These are phyloP conservation scores for Drosophila sturtevanti DNA, from an alignment of 1,140 invertebrate species.

Conservation along the genomic window DNA sequence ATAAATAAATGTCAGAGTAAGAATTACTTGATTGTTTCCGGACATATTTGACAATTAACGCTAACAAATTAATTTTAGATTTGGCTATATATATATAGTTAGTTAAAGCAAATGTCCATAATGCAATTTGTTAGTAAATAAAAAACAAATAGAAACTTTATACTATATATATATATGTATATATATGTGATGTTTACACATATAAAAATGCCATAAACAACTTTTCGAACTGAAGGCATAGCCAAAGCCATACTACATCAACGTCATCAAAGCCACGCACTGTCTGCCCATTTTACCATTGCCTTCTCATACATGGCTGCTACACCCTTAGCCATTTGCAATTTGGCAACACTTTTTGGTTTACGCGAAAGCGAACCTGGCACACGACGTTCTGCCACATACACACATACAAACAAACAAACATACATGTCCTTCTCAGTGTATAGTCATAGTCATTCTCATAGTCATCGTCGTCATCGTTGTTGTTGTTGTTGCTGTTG, in stretches of 20 bases:
- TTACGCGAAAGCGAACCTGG: slow-evolving; percentile 59
- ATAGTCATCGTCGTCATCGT: neutral
- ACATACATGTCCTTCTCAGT: neutral
- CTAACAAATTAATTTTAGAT: slow-evolving; percentile 22
- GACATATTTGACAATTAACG: slow-evolving; percentile 74
- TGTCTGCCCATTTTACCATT: slow-evolving; percentile 27
- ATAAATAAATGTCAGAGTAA: slow-evolving; percentile 58
- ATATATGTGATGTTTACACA: neutral
- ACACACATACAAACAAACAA: no score
- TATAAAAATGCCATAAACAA: slow-evolving; percentile 78
- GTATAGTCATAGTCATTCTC: neutral
- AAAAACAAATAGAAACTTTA: slow-evolving; percentile 74
- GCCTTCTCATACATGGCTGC: neutral
- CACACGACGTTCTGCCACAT: slow-evolving; percentile 15
- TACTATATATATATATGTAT: neutral
- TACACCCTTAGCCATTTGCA: slow-evolving; percentile 46
- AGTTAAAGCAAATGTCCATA: slow-evolving; percentile 2
- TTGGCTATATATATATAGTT: no score
- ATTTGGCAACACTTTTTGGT: slow-evolving; percentile 80
- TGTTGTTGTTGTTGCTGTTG: slow-evolving; percentile 9
- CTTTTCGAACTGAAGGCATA: slow-evolving; percentile 43
- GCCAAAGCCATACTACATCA: slow-evolving; percentile 46
- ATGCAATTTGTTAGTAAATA: slow-evolving; percentile 73
- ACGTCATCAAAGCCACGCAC: slow-evolving; percentile 66
- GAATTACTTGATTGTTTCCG: slow-evolving; percentile 51